Evolutionary conservation across 1,140 invertebrate genomes (phyloP), one percentile per base, ranked within the genome.

Genomic region (Zeugodacus cucurbitae): DNA sequence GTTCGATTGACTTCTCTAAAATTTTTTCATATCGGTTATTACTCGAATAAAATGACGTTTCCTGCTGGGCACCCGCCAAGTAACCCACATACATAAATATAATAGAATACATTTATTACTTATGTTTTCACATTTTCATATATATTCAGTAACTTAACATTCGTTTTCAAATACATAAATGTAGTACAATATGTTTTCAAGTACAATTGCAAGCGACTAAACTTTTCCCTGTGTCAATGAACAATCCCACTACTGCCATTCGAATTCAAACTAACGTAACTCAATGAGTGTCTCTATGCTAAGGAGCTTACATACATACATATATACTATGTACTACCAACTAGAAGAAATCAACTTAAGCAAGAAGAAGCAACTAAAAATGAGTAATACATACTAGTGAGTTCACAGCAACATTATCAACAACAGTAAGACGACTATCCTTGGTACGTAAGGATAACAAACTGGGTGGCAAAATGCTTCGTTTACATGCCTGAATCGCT

Each of bases 171-270:
- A 62, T 62, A 26, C n/a, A n/a, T 62, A n/a, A 22, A 58, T 14
- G 22, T 70, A 37, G 67, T 14, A 37, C 67, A 74, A 74, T 74
- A 74, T 74, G 67, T 20, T 74, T 74, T 74, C 34, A 41, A 48
- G 41, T 26, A 48, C 41, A 82, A 82, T 14, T 29, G 74, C 20
- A 82, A 82, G 26, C 41, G 20, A 54, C 74, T 48, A 82, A 82
- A 82, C 74, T 82, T 82, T 82, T 82, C 41, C 41, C 29, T 82
- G 74, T 82, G 74, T 29, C 41, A 48, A 82, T 82, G 74, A 82
- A 41, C 74, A 82, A 48, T 48, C 41, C 37, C 29, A 26, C 74
- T 48, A 54, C 67, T 74, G 20, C 34, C 67, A 37, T 32, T 74
- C 17, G 17, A 74, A 74, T 37, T 74, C 14, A 34, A 37, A 37